Percentiles rank a stretch among this genome's conserved stretches.
Conservation (phyloP, 2,888 invertebrate genomes). For the Dinocampus coccinellae region DNA sequence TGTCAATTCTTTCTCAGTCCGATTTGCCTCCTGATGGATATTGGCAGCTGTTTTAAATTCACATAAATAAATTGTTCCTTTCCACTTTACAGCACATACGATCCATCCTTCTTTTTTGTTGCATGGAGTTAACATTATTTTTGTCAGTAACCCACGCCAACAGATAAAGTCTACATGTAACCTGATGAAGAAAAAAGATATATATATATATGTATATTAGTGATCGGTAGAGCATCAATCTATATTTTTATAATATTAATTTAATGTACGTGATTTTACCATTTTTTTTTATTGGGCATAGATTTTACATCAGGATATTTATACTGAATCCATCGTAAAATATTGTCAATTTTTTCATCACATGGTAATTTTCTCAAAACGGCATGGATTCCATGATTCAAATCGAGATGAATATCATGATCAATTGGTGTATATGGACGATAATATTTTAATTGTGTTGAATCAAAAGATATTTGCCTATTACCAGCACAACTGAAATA, state of each 20-base stretch:
- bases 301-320: conserved; percentile 52
- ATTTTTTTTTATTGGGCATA: conserved; percentile 32
- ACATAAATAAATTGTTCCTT: conserved; percentile 79
- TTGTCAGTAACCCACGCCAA: conserved; percentile 79
- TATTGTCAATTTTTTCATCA: conserved; percentile 71
- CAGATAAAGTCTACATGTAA: conserved; percentile 74
- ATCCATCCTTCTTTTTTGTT: conserved; percentile 79
- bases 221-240: too few relatives aligned
- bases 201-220: neutral
- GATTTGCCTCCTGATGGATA: conserved; percentile 64
- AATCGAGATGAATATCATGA: conserved; percentile 68
- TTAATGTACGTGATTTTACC: conserved; percentile 46
- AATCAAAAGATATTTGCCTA: conserved; percentile 56
- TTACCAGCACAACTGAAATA: conserved; percentile 72
- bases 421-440: conserved; percentile 59
- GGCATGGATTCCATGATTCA: conserved; percentile 69
- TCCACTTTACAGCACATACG: conserved; percentile 76
- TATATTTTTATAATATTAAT: neutral
- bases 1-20: conserved; percentile 72
- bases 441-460: conserved; percentile 71
- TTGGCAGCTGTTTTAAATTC: conserved; percentile 76
- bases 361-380: conserved; percentile 60
- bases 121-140: conserved; percentile 78
- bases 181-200: conserved; percentile 40
- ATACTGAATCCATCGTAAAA: conserved; percentile 73